Percentiles rank a stretch among this genome's conserved stretches.
Conservation (phyloP, 2,888 invertebrate genomes). For the Gastrophysa polygoni region DNA sequence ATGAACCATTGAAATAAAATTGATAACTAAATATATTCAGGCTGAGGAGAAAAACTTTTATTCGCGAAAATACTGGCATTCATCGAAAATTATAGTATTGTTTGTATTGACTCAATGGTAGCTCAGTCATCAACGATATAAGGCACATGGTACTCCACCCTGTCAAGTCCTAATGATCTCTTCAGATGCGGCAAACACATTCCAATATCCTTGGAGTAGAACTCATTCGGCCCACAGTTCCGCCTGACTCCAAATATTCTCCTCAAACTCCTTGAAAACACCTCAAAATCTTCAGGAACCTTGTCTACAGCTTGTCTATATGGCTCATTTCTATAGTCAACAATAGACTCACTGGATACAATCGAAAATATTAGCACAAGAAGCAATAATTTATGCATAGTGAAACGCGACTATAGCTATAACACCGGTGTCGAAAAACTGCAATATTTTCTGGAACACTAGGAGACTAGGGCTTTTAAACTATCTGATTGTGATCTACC, state of each 20-base stretch:
- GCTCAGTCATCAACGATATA: not conserved
- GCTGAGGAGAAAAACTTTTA: too few relatives aligned
- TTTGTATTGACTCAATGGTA: too few relatives aligned
- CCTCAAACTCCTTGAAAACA: not conserved
- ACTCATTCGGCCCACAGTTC: not conserved
- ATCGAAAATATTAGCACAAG: not conserved
- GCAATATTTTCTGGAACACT: not conserved
- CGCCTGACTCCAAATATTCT: not conserved
- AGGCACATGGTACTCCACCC: not conserved
- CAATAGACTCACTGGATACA: not conserved
- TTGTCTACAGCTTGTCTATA: not conserved
- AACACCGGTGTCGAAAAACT: not conserved
- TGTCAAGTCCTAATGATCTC: not conserved
- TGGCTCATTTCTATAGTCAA: not conserved
- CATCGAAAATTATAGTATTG: too few relatives aligned
- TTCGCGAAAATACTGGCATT: too few relatives aligned
- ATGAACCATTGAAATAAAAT: too few relatives aligned
- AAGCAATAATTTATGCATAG: not conserved
- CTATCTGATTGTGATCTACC: not conserved
- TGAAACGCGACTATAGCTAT: not conserved
- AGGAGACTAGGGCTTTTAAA: not conserved
- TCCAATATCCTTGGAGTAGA: not conserved
- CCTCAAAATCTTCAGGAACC: not conserved
- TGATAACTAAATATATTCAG: too few relatives aligned
- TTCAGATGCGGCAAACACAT: not conserved